Conservation (phyloP, 2,888 invertebrate species). For the Serrognathus titanus region DNA sequence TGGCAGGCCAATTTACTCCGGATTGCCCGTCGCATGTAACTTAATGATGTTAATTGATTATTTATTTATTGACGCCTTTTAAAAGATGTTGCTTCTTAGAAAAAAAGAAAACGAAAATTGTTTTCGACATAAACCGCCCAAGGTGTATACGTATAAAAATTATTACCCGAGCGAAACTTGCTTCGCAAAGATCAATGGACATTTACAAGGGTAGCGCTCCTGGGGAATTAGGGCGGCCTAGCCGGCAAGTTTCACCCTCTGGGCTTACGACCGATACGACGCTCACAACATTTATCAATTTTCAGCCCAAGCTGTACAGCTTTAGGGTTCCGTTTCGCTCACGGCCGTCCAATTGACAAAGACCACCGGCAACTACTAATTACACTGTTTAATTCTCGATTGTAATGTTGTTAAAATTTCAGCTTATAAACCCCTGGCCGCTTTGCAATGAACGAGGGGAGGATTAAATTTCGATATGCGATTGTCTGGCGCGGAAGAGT, state of each 20-base stretch:
- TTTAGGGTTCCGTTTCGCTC: constrained; percentile 23
- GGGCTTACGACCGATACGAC: constrained; percentile 28
- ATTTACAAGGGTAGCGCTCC: constrained; percentile 30
- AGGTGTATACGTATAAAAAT: not conserved
- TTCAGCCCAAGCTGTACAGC: constrained; percentile 26
- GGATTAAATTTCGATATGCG: constrained; percentile 24
- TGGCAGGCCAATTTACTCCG: too few species aligned
- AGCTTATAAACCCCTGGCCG: constrained; percentile 33
- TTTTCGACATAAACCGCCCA: not conserved
- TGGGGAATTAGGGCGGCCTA: constrained; percentile 27
- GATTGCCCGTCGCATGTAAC: too few species aligned
- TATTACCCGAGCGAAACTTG: constrained; percentile 15
- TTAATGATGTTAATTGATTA: too few species aligned
- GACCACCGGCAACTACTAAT: constrained; percentile 31
- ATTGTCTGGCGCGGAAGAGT: constrained; percentile 18
- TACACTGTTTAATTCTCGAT: constrained; percentile 38
- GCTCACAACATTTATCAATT: constrained; percentile 34
- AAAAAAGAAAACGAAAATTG: too few species aligned
- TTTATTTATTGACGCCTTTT: too few species aligned
- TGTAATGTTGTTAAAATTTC: constrained; percentile 27
- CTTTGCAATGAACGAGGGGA: constrained; percentile 19
- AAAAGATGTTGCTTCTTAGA: too few species aligned
- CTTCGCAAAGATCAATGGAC: constrained; percentile 28
- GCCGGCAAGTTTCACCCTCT: constrained; percentile 30
- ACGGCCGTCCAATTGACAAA: constrained; percentile 24